Evolutionary conservation across 2,888 invertebrate genomes (phyloP).

Genomic region (Tetragnatha montana): DNA sequence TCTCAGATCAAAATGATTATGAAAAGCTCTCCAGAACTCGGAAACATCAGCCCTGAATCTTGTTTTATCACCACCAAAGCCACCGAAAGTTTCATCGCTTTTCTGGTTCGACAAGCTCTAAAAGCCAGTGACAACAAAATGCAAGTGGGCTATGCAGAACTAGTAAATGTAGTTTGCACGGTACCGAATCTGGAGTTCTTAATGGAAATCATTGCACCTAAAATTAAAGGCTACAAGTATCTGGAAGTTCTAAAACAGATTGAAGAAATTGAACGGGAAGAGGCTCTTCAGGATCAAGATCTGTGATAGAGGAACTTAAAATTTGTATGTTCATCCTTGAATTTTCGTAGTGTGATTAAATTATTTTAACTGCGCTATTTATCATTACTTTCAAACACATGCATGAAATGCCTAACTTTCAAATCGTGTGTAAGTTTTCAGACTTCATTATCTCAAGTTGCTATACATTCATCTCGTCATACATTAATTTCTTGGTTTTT

Average conservation of each 20-base stretch:
- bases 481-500: too few species aligned
- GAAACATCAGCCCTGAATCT: conserved; percentile 86
- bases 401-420: too few species aligned
- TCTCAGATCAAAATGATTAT: conserved; percentile 88
- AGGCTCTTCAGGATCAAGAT: conserved; percentile 34
- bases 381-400: too few species aligned
- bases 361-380: neutral
- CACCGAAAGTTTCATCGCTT: conserved; percentile 84
- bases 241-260: conserved; percentile 53
- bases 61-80: conserved; percentile 86
- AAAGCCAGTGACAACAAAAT: conserved; percentile 77
- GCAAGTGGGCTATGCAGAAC: conserved; percentile 83
- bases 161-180: conserved; percentile 83
- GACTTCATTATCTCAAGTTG: too few species aligned
- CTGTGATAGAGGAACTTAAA: neutral
- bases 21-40: conserved; percentile 92
- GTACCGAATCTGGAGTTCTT: conserved; percentile 83
- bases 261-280: conserved; percentile 37
- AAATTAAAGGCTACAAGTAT: conserved; percentile 52
- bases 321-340: neutral
- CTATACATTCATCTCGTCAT: too few species aligned
- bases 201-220: conserved; percentile 76
- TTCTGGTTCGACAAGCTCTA: conserved; percentile 82
- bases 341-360: neutral
- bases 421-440: too few species aligned